Evolutionary conservation across 2,113 vertebrate genomes (phyloP).

Genomic region (Sitta europaea): DNA sequence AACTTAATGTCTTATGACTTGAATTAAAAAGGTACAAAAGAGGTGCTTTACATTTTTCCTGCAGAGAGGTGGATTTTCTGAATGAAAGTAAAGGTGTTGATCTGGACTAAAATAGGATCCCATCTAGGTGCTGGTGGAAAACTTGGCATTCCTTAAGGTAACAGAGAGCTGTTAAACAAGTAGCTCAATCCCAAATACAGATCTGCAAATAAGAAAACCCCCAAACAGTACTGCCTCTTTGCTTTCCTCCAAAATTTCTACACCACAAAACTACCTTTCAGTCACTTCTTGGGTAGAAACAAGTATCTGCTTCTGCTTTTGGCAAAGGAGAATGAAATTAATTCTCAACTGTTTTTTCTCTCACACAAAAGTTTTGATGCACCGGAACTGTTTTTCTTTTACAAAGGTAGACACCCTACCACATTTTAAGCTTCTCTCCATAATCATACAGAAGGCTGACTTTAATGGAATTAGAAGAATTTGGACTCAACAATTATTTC

Average conservation of each 20-base stretch:
- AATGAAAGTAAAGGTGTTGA: not conserved
- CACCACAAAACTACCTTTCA: not conserved
- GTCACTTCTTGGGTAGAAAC: not conserved
- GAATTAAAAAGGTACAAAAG: not conserved
- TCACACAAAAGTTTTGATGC: not conserved
- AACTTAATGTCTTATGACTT: not conserved
- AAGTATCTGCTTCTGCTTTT: not conserved
- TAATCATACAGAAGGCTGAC: not conserved
- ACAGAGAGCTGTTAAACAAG: not conserved
- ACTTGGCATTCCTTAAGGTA: not conserved
- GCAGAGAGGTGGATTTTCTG: not conserved
- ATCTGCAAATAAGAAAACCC: not conserved
- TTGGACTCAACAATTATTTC: conserved; percentile 49
- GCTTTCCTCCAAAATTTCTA: not conserved
- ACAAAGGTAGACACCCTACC: not conserved
- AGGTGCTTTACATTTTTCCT: not conserved
- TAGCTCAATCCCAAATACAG: not conserved
- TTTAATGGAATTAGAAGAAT: conserved; percentile 56
- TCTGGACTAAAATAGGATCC: not conserved
- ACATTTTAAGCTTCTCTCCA: not conserved
- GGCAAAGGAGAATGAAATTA: not conserved
- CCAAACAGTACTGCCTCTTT: not conserved
- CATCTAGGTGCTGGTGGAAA: not conserved
- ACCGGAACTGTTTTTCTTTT: not conserved
- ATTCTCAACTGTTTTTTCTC: not conserved